Evolutionary conservation across 2,113 vertebrate species (phyloP), one percentile per base, ranked within the genome.

Genomic region (Oncorhynchus keta): DNA sequence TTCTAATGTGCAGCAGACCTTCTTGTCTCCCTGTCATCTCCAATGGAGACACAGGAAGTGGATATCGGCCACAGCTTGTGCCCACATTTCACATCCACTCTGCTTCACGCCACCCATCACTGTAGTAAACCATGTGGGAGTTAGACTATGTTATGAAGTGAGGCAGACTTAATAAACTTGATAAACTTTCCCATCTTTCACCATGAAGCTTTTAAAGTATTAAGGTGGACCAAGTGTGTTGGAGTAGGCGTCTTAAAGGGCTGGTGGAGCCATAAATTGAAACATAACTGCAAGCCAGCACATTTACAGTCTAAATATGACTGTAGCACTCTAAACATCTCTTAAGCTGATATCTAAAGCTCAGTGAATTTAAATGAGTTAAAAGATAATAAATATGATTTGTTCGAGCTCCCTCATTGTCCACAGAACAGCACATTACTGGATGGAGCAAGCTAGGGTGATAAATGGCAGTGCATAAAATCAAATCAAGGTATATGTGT

Each of bases 81-180:
- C 81, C 87, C 89, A 88, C 82, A 86, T 87, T 91, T 93, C 91
- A 91, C 88, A 91, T 91, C 85, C 81, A 88, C 79, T 93, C 87
- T 88, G 77, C 85, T 73, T 93, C 90, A 90, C 45, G 72, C 81
- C 71, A 69, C 82, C 80, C 70, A 80, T 81, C 85, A 72, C 83
- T 86, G 84, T 61, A 79, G 59, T 62, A 20, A 20, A 62, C 18
- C 59, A 62, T 62, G 51, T 55, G 5, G 5, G 74, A 86, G 76
- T 78, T 78, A 69, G 48, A 81, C 78, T 64, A 71, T 66, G 76
- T 45, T 80, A 81, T 82, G 82, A 87, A 88, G 87, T 79, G 79
- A 84, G 79, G 80, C 86, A 85, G 82, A 90, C 87, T 78, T 91
- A 89, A 89, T 87, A 74, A 88, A 87, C 84, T 85, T 86, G 80